Base-by-base conservation (phyloP, 1,140 invertebrate species). In the Drosophila truncata region DNA sequence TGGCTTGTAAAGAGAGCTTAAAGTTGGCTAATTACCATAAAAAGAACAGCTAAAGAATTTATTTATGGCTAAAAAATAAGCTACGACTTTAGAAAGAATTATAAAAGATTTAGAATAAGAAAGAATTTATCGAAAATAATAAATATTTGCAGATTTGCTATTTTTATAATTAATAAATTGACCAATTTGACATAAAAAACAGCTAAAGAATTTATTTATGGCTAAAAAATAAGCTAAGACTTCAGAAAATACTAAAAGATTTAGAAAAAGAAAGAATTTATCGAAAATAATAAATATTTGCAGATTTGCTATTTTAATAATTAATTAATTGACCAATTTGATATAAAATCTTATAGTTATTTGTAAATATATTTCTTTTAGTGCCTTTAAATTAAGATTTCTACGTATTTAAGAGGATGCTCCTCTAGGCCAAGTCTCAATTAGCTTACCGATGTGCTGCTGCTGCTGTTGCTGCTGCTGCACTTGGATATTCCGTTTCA, bases 401-500 rank as follows among this genome's bases (percentile, higher is more conserved):
- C n/a, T 35, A 39, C 2, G 25, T 16, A 37, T 25, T 55, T 25
- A 11, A 58, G n/a, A 29, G 18, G 9, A 14, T n/a, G 2, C 52
- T 25, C 37, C 31, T 18, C 27, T 7, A 31, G 27, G 18, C 35
- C 31, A 16, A 37, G 23, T 52, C 70, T 46, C 50, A 66, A 42
- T 46, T 70, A 72, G 70, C 27, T 50, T 60, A 39, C 13, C 67
- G 44, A 72, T 72, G 20, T 46, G 33, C 61, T 33, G 39, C 37
- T 31, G 50, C 50, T 29, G 47, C 54, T 37, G 33, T 33, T 33
- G 39, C 55, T 31, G 50, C 50, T 29, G 47, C 59, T 39, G 33
- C 39, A 65, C 73, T 82, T 67, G 57, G 57, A 73, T 66, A 87
- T 86, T 85, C 82, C 67, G 69, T 85, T 86, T 85, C 82, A 78